Base-by-base conservation (phyloP, 1,140 invertebrate genomes). In the Mylabris phalerata region DNA sequence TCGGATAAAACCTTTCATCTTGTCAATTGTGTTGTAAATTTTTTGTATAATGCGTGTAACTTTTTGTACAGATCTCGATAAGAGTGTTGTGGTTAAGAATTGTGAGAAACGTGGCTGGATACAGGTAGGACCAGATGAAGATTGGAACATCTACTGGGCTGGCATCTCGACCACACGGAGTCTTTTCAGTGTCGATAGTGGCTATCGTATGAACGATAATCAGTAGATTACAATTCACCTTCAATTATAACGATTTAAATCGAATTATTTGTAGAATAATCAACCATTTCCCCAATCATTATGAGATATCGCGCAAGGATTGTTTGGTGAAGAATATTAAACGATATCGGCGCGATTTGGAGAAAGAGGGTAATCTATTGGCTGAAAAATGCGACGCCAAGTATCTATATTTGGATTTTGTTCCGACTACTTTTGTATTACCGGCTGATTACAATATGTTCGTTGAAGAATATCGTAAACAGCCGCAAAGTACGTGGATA, bases 111-210 rank as follows among this genome's bases (percentile, higher is more conserved):
- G 93, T 61, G 93, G 92, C 5, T 98, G 93, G 94, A 79, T 84
- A 25, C 89, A 92, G 77, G 93, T 96, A 9, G 84, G 84, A 11
- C 86, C 90, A 1, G 93, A 97, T 63, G 93, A 98, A 71, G 92
- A 96, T 67, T 98, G 93, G 93, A 93, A 96, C 74, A 93, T 96
- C 74, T 96, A 96, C 73, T 98, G 93, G 93, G 90, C 93, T 2
- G 89, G 87, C 7, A 93, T 93, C 5, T 87, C 90, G 67, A 95
- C 89, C 4, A 93, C 93, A 60, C 77, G 93, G 50, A 92, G 85
- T 70, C 83, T 98, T 48, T 97, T 96, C 69, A 94, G 92, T 70
- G 86, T 94, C 1, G 93, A 96, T 69, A 92, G 86, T 71, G 92
- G 92, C 10, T 95, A 95, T 73, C 79, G 93, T 46, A 88, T 95